These are phyloP conservation scores for Osmerus mordax DNA, from an alignment of 2,113 vertebrate genomes.

Conservation along the genomic window DNA sequence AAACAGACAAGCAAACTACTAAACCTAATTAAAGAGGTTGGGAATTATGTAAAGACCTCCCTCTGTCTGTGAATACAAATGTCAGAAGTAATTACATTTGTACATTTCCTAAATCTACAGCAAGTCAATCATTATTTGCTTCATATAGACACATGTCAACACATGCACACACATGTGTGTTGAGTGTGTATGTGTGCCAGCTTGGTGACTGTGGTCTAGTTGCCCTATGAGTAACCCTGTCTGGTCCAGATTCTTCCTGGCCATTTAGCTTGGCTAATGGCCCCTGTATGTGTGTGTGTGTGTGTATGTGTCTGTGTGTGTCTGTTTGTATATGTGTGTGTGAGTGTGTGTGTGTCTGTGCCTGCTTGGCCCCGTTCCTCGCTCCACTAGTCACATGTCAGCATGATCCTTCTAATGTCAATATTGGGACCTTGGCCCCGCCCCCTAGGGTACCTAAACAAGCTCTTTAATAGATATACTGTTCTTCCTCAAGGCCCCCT, in stretches of 20 bases:
- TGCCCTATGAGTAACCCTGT: conserved; percentile 54
- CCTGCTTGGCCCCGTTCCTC: conserved; percentile 50
- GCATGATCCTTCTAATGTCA: conserved; percentile 65
- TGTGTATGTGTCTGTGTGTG: neutral
- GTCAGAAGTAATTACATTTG: too few species aligned
- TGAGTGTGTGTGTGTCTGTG: too few species aligned
- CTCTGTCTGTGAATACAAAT: too few species aligned
- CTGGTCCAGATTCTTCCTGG: conserved; percentile 63
- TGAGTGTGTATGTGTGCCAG: conserved; percentile 15
- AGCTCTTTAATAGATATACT: conserved; percentile 50
- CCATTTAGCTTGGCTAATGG: conserved; percentile 70
- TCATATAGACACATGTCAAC: neutral
- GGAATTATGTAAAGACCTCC: too few species aligned
- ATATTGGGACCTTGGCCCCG: conserved; percentile 59
- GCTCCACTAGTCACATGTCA: conserved; percentile 60
- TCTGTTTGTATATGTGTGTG: neutral
- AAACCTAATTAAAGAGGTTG: neutral
- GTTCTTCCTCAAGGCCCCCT: conserved; percentile 16
- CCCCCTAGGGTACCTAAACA: conserved; percentile 37
- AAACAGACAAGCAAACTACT: conserved; percentile 37
- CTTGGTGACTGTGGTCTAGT: conserved; percentile 17
- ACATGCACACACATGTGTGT: neutral
- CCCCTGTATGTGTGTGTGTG: conserved; percentile 33
- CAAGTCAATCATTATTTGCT: too few species aligned
- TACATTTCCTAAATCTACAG: too few species aligned